Conservation (phyloP, 2,797 vertebrate genomes). For the Echiichthys vipera region DNA sequence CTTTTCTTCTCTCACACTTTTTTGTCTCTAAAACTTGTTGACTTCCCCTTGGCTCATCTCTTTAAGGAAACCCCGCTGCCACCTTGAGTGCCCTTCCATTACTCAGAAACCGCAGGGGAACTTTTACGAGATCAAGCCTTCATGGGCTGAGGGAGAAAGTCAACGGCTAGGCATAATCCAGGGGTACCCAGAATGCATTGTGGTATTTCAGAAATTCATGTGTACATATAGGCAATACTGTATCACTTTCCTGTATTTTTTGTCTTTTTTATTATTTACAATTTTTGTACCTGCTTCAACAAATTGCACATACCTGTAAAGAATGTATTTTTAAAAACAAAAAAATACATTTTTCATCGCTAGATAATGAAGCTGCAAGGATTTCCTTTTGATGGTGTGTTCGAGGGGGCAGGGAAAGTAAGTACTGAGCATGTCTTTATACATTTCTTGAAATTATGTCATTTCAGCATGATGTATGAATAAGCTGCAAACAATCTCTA, state of each 20-base stretch:
- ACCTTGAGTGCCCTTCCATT: conserved; percentile 50
- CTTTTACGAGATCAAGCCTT: conserved; percentile 36
- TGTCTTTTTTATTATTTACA: neutral
- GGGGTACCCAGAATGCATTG: neutral
- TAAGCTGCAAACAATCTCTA: conserved; percentile 9
- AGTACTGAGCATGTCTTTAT: neutral
- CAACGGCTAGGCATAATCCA: neutral
- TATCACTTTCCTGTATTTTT: neutral
- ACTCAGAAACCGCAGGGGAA: conserved; percentile 47
- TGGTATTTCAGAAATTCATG: conserved; percentile 2
- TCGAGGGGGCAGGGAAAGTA: neutral
- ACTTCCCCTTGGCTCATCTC: conserved; percentile 42
- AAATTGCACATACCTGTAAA: neutral
- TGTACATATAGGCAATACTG: neutral
- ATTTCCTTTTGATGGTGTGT: neutral
- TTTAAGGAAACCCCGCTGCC: conserved; percentile 47
- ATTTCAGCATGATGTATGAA: conserved; percentile 29
- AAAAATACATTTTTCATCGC: neutral
- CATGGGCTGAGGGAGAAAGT: conserved; percentile 23
- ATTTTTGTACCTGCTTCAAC: neutral
- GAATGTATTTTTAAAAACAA: neutral
- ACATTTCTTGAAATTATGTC: conserved; percentile 18
- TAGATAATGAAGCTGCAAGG: neutral
- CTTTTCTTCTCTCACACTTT: conserved; percentile 37
- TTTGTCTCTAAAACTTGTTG: conserved; percentile 55